Percentiles rank a stretch among this genome's conserved stretches.
Conservation (phyloP, 2,888 invertebrate genomes). For the Mythimna lalbum region DNA sequence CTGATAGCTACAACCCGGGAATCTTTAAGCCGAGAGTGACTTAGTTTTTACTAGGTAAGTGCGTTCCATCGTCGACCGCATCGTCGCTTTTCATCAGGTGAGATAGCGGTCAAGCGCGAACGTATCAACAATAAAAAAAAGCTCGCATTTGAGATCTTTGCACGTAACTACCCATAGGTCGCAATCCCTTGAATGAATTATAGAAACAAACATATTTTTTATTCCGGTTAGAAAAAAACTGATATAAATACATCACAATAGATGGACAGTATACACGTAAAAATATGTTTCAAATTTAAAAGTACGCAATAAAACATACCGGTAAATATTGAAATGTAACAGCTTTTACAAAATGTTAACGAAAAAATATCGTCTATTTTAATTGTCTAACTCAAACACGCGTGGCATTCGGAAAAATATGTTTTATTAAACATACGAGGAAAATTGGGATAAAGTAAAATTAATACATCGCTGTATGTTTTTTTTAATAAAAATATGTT, state of each 20-base stretch:
- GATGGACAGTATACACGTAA: too few species aligned
- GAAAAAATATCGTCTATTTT: neutral
- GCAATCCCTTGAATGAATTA: neutral
- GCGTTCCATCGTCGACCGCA: too few species aligned
- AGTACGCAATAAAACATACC: neutral
- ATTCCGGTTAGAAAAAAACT: neutral
- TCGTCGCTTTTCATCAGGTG: too few species aligned
- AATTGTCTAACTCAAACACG: slow-evolving; percentile 6
- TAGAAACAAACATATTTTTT: neutral
- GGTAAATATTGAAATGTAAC: neutral
- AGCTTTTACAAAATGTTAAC: neutral
- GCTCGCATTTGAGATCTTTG: neutral
- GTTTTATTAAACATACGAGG: slow-evolving; percentile 23
- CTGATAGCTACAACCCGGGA: too few species aligned
- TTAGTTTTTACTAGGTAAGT: too few species aligned
- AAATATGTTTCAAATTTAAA: neutral
- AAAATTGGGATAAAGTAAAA: slow-evolving; percentile 19
- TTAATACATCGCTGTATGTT: neutral
- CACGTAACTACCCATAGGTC: neutral
- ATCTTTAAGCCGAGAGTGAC: too few species aligned
- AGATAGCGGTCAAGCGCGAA: too few species aligned
- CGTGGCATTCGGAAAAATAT: neutral
- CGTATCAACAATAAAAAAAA: too few species aligned
- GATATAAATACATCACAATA: neutral
- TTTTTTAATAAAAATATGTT: slow-evolving; percentile 12